Percentiles rank a stretch among this genome's conserved stretches.
Evolutionary conservation across 2,113 vertebrate genomes (phyloP).

Genomic region (Calonectris borealis): DNA sequence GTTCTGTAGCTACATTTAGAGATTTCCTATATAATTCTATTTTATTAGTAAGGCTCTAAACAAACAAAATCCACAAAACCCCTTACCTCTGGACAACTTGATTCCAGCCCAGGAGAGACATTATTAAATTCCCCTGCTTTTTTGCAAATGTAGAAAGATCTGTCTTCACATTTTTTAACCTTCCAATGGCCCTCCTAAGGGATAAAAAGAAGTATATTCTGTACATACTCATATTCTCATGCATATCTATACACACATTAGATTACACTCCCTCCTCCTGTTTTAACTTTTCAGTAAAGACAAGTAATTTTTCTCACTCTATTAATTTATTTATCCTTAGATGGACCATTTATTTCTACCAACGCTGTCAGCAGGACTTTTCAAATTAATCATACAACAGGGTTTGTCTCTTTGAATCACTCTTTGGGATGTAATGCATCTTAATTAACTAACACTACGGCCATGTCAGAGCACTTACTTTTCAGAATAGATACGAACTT

Average conservation of each 20-base stretch:
- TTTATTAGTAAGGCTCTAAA: neutral
- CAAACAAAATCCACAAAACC: neutral
- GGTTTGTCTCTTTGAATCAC: neutral
- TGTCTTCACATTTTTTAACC: slow-evolving; percentile 81
- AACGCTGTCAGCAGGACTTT: neutral
- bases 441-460: neutral
- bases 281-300: neutral
- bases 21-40: neutral
- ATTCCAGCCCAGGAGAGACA: slow-evolving; percentile 35
- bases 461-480: neutral
- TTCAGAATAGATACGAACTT: neutral
- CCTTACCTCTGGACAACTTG: slow-evolving; percentile 84
- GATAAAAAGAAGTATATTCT: neutral
- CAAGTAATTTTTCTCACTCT: neutral
- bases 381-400: neutral
- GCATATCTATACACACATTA: neutral
- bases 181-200: slow-evolving; percentile 83
- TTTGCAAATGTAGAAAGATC: slow-evolving; percentile 80
- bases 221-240: neutral
- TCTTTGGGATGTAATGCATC: neutral
- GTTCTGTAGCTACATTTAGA: neutral
- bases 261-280: neutral
- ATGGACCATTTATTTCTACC: neutral
- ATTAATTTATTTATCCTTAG: neutral
- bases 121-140: slow-evolving; percentile 67